Evolutionary conservation across 2,888 invertebrate species (phyloP).

Genomic region (Serripes groenlandicus): DNA sequence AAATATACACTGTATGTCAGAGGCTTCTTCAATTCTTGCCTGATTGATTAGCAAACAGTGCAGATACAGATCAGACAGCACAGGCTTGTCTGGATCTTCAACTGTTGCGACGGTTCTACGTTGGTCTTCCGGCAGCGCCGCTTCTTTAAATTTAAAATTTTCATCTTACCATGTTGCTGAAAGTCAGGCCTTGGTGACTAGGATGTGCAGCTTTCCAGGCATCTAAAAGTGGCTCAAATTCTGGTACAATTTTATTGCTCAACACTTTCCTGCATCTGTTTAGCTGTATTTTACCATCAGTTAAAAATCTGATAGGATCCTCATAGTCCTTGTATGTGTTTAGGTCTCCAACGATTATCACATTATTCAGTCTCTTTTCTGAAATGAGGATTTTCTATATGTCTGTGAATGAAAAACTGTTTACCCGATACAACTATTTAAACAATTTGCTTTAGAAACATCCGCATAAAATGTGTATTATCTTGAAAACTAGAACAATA

Average conservation of each 20-base stretch:
- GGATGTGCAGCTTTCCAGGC: constrained; percentile 52
- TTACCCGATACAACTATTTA: not conserved
- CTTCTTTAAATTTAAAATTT: too few relatives aligned
- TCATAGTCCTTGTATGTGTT: constrained; percentile 80
- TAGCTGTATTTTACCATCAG: constrained; percentile 21
- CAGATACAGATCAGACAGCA: too few relatives aligned
- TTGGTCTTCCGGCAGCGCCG: too few relatives aligned
- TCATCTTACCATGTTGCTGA: constrained; percentile 84
- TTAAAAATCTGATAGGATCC: constrained; percentile 73
- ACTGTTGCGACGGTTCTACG: too few relatives aligned
- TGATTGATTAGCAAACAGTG: too few relatives aligned
- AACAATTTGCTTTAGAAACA: not conserved
- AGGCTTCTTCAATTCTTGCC: too few relatives aligned
- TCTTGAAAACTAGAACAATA: too few relatives aligned
- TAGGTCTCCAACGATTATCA: constrained; percentile 81
- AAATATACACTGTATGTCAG: too few relatives aligned
- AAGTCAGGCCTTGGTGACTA: constrained; percentile 73
- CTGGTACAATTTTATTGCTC: not conserved
- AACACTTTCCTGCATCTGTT: constrained; percentile 39
- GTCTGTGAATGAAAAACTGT: not conserved
- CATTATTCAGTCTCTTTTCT: constrained; percentile 71
- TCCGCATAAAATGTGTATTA: too few relatives aligned
- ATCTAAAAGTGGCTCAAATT: constrained; percentile 49
- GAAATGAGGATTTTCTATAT: constrained; percentile 23
- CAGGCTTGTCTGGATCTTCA: too few relatives aligned